Evolutionary conservation across 1,140 invertebrate genomes (phyloP).

Genomic region (Hypsibius dujardini): DNA sequence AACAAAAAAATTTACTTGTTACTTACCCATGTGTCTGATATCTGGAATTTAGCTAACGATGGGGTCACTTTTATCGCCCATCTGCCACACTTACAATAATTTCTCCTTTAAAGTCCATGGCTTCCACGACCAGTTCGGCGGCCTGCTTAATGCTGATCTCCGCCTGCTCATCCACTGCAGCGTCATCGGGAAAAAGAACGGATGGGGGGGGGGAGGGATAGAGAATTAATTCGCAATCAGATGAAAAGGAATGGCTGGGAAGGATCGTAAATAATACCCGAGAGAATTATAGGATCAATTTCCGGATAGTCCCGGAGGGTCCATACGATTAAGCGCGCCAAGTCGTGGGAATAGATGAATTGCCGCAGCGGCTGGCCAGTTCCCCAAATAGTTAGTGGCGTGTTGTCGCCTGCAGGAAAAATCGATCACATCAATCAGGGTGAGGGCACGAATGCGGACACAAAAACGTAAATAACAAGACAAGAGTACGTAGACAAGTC

Average conservation of each 20-base stretch:
- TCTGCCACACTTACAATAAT: conserved; percentile 29
- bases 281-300: conserved; percentile 78
- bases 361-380: conserved; percentile 78
- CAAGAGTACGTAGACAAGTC: too few species aligned
- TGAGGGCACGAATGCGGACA: too few species aligned
- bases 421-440: too few species aligned
- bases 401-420: conserved; percentile 29
- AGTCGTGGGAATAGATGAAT: conserved; percentile 88
- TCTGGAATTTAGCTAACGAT: neutral
- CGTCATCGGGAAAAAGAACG: conserved; percentile 22
- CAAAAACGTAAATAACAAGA: too few species aligned
- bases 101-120: conserved; percentile 37
- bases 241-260: too few species aligned
- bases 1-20: conserved; percentile 35
- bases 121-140: conserved; percentile 57
- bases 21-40: neutral
- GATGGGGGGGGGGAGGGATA: neutral
- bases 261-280: too few species aligned
- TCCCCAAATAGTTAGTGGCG: conserved; percentile 50
- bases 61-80: conserved; percentile 8
- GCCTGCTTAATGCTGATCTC: conserved; percentile 72
- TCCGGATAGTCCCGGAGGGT: conserved; percentile 64
- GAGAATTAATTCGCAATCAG: too few species aligned
- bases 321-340: conserved; percentile 81
- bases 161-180: conserved; percentile 66